Base-by-base conservation (phyloP, 1,140 invertebrate genomes). In the Drosophila parvula region DNA sequence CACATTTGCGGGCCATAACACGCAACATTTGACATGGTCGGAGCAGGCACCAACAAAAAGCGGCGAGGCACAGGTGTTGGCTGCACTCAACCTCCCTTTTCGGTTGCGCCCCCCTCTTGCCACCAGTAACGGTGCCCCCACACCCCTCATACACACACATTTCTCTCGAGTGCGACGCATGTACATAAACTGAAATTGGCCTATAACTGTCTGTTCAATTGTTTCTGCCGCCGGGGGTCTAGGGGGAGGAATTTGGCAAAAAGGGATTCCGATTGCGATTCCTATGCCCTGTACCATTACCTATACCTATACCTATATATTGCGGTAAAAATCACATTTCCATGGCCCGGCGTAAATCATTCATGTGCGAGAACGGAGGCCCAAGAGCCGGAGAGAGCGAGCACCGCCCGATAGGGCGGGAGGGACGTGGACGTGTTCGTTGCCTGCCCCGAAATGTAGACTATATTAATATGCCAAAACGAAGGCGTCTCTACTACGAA, bases 201-300 rank as follows among this genome's bases (percentile, higher is more conserved):
- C 83, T 88, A 86, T 86, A 86, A 86, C 83, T 86, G 83, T 86
- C 83, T 86, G 83, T 86, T 88, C 83, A 88, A 86, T 86, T 86
- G 83, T 86, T 86, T 86, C 71, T 82, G 76, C 59, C 74, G 69
- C 60, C 22, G 57, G 36, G 30, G 30, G 28, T 50, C 48, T 32
- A 40, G 18, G 18, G 30, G 60, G 73, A 30, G 61, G 22, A 28
- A 55, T 30, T 30, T 73, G 44, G 53, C 32, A n/a, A 41, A 28
- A 63, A 56, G 47, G 67, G 63, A 32, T 7, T 30, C 7, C 45
- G 9, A 28, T 14, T 36, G 3, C 50, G 30, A 18, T 32, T 28
- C 47, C 28, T 6, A 14, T 47, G 6, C 10, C 62, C 43, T 41
- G 38, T 68, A 32, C 28, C 47, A 32, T 38, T 57, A 10, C 60